Evolutionary conservation across 2,797 vertebrate species (phyloP).

Genomic region (Sebastes dallii): DNA sequence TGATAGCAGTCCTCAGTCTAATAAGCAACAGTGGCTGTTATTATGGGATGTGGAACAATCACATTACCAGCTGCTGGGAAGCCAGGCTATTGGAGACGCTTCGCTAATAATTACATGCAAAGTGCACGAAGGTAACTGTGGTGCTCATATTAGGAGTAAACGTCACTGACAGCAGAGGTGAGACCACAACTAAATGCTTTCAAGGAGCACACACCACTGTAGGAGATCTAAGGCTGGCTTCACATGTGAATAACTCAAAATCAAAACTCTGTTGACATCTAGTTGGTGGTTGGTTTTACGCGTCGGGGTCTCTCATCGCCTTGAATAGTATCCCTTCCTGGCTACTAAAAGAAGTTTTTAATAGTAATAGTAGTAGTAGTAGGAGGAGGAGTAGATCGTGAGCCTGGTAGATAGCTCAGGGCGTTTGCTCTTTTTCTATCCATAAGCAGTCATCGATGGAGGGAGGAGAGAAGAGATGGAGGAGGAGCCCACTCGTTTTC

Average conservation of each 20-base stretch:
- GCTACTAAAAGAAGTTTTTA: no score
- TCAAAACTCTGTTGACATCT: neutral
- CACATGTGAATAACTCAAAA: neutral
- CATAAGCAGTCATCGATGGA: neutral
- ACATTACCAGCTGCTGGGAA: constrained; percentile 35
- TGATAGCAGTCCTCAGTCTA: constrained; percentile 35
- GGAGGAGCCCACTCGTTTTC: no score
- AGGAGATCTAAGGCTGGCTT: neutral
- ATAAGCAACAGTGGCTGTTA: constrained; percentile 38
- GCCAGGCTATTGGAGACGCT: constrained; percentile 25
- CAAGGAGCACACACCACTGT: neutral
- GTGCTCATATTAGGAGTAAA: neutral
- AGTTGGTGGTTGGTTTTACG: neutral
- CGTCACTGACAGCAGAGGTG: neutral
- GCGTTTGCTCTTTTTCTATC: neutral
- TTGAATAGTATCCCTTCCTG: no score
- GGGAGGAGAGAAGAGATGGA: no score
- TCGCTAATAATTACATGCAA: neutral
- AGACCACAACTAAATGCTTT: neutral
- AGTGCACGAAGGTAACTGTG: neutral
- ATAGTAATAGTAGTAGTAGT: neutral
- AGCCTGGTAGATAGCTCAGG: neutral
- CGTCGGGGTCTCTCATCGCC: no score
- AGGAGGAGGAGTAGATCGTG: neutral
- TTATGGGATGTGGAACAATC: constrained; percentile 28